A percentile compares a stretch with the other conserved stretches of the same genome.
Evolutionary conservation across 1,140 invertebrate species (phyloP).

Genomic region (Gryon sp.): DNA sequence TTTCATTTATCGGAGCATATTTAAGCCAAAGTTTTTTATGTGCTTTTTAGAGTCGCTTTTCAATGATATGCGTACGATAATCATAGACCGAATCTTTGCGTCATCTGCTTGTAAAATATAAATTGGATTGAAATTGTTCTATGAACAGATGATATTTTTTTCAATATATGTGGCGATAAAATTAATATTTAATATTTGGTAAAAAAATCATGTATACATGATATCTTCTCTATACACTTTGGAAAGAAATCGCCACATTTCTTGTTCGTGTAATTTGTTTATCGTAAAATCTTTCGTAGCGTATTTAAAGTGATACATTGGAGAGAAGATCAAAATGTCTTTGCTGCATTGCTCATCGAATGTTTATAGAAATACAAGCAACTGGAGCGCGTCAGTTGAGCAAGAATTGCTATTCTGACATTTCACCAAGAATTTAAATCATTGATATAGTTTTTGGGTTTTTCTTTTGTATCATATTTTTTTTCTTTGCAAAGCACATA

Average conservation of each 20-base stretch:
- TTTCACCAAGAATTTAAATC: too few relatives aligned
- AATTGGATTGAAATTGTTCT: background rate
- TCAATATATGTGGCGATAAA: too few relatives aligned
- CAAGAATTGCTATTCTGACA: conserved; percentile 3
- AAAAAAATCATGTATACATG: too few relatives aligned
- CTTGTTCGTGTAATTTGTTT: conserved; percentile 5
- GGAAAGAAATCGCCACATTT: background rate
- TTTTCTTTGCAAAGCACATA: too few relatives aligned
- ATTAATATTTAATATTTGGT: too few relatives aligned
- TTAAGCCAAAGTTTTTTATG: conserved; percentile 29
- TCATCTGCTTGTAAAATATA: background rate
- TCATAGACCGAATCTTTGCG: conserved; percentile 10
- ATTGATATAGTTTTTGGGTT: background rate
- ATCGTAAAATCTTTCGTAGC: background rate
- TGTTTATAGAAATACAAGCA: conserved; percentile 44
- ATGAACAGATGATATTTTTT: background rate
- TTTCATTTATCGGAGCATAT: conserved; percentile 16
- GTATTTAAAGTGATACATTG: conserved; percentile 17
- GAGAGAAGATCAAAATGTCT: conserved; percentile 13
- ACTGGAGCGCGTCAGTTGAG: conserved; percentile 1
- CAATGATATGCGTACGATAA: conserved; percentile 46
- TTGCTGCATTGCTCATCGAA: conserved; percentile 40
- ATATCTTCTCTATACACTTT: too few relatives aligned
- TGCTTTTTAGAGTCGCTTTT: conserved; percentile 43
- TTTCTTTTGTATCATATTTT: background rate